Percentiles rank a stretch among this genome's conserved stretches.
phyloP scores from a whole-genome alignment of 2,888 invertebrate species.

The Plagodis dolabraria region DNA sequence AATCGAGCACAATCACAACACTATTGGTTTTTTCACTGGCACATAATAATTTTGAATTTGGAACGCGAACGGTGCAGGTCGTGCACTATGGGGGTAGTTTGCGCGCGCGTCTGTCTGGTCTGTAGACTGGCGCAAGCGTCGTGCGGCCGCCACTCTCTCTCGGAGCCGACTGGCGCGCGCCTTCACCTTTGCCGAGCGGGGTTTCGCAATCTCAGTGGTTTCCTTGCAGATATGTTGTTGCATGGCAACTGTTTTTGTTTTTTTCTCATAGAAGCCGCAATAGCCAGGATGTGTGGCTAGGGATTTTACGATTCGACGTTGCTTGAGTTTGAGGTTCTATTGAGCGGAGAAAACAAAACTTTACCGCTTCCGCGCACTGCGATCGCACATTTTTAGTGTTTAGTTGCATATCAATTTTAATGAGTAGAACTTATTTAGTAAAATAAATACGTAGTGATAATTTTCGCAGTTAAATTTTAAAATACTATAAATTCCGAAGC shows the following conservation, averaged over 20 bases:
- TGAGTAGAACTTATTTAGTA: background rate
- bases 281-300: conserved; percentile 35
- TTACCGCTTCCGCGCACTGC: conserved; percentile 13
- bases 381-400: background rate
- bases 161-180: conserved; percentile 74
- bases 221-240: conserved; percentile 79
- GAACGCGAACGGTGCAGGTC: conserved; percentile 53
- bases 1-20: conserved; percentile 66
- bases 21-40: conserved; percentile 54
- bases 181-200: conserved; percentile 70
- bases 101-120: conserved; percentile 52
- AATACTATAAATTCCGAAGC: too few relatives aligned
- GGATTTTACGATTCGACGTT: conserved; percentile 28
- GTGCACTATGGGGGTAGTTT: conserved; percentile 49
- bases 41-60: conserved; percentile 51
- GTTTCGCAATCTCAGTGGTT: conserved; percentile 77
- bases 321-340: conserved; percentile 14
- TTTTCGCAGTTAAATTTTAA: background rate
- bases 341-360: conserved; percentile 13
- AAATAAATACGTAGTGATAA: background rate
- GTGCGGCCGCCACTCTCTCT: conserved; percentile 72
- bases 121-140: conserved; percentile 57
- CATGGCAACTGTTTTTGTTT: conserved; percentile 76
- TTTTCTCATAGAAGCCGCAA: conserved; percentile 37
- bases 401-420: background rate